Evolutionary conservation across 2,888 invertebrate genomes (phyloP).

Genomic region (Andrena chrysosceles): DNA sequence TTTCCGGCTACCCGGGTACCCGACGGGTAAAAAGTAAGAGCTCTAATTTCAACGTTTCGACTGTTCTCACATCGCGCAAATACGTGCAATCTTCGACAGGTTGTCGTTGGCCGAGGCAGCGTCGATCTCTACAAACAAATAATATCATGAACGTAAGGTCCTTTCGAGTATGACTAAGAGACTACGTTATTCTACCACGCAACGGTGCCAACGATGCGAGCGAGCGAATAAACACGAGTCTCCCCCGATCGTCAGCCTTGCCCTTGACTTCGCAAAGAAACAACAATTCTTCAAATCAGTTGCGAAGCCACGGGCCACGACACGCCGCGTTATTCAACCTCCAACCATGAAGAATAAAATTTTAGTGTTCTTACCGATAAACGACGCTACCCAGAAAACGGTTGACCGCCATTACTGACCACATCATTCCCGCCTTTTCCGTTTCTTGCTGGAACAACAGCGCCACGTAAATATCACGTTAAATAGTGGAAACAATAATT

Average conservation of each 20-base stretch:
- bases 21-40: too few relatives aligned
- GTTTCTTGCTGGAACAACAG: not conserved
- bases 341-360: not conserved
- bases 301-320: not conserved
- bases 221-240: too few relatives aligned
- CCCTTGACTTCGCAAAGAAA: too few relatives aligned
- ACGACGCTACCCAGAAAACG: not conserved
- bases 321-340: not conserved
- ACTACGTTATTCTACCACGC: too few relatives aligned
- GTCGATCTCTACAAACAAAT: conserved; percentile 53
- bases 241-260: too few relatives aligned
- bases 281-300: too few relatives aligned
- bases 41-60: conserved; percentile 70
- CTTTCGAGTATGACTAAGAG: too few relatives aligned
- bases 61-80: conserved; percentile 77
- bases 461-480: not conserved
- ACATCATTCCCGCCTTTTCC: not conserved
- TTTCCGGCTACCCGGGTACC: too few relatives aligned
- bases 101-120: conserved; percentile 13
- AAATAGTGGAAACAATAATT: not conserved
- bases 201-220: not conserved
- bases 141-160: conserved; percentile 29
- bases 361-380: not conserved
- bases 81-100: conserved; percentile 69
- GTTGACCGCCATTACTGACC: not conserved